Conservation (phyloP, 2,888 invertebrate species). For the Lasioglossum lativentre region DNA sequence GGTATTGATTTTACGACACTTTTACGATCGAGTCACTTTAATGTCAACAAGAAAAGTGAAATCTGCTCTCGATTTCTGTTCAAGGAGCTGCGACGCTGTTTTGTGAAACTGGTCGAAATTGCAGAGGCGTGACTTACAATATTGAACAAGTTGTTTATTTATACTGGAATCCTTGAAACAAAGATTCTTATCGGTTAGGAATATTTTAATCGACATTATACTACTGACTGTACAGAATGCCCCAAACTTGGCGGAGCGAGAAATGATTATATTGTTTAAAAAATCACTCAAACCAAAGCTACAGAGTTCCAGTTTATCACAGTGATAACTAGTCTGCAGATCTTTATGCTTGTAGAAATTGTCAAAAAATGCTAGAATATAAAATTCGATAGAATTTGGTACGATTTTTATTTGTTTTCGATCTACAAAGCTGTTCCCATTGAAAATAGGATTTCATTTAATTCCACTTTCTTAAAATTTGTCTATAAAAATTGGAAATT, state of each 20-base stretch:
- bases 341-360: no score
- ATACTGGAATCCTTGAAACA: not conserved
- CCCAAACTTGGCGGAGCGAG: not conserved
- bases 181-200: not conserved
- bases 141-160: not conserved
- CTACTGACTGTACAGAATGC: not conserved
- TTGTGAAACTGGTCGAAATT: constrained; percentile 27
- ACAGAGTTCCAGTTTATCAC: not conserved
- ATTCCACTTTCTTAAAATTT: no score
- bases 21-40: not conserved
- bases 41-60: constrained; percentile 39
- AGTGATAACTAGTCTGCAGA: no score
- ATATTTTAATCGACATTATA: not conserved
- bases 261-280: not conserved
- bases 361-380: no score
- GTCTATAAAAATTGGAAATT: no score
- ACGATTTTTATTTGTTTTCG: no score
- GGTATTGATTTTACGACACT: no score
- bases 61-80: constrained; percentile 37
- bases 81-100: constrained; percentile 10
- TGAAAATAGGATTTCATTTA: no score
- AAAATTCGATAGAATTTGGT: no score
- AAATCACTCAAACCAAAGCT: not conserved
- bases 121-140: constrained; percentile 18
- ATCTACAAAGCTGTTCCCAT: no score